phyloP scores from a whole-genome alignment of 2,888 invertebrate genomes.

The Mechanitis mazaeus region DNA sequence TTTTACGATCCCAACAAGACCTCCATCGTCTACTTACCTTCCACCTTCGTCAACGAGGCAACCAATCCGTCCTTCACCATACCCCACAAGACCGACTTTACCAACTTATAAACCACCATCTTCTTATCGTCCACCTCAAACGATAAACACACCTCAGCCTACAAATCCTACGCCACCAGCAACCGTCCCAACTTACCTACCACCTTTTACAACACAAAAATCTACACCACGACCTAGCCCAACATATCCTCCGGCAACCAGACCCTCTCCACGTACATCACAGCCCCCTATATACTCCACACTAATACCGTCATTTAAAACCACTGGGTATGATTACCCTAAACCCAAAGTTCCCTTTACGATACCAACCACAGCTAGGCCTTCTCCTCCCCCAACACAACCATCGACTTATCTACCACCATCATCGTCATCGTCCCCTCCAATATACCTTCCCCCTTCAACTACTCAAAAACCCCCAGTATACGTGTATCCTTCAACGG shows the following conservation, averaged over 20 bases:
- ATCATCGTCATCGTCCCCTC: neutral
- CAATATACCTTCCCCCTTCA: slow-evolving; percentile 17
- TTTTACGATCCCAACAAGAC: slow-evolving; percentile 28
- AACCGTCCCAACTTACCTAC: slow-evolving; percentile 6
- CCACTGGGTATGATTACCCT: slow-evolving; percentile 47
- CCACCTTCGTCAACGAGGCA: slow-evolving; percentile 1
- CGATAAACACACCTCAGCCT: neutral
- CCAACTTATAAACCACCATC: neutral
- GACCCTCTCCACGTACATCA: neutral
- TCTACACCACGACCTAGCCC: neutral
- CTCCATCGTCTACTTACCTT: slow-evolving; percentile 10
- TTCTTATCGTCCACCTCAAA: neutral
- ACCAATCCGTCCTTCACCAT: neutral
- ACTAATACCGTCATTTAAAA: slow-evolving; percentile 31
- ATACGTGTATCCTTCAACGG: slow-evolving; percentile 27
- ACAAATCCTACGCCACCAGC: neutral
- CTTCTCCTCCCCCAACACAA: slow-evolving; percentile 26
- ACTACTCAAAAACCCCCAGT: slow-evolving; percentile 10
- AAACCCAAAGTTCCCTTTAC: slow-evolving; percentile 39
- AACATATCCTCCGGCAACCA: neutral
- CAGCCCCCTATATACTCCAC: slow-evolving; percentile 22
- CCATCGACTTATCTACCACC: slow-evolving; percentile 12
- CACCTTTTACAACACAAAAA: neutral
- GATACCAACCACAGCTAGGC: slow-evolving; percentile 27
- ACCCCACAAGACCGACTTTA: neutral